A percentile compares a stretch with the other conserved stretches of the same genome.
Evolutionary conservation across 2,113 vertebrate genomes (phyloP).

Genomic region (Trichomycterus rosablanca): DNA sequence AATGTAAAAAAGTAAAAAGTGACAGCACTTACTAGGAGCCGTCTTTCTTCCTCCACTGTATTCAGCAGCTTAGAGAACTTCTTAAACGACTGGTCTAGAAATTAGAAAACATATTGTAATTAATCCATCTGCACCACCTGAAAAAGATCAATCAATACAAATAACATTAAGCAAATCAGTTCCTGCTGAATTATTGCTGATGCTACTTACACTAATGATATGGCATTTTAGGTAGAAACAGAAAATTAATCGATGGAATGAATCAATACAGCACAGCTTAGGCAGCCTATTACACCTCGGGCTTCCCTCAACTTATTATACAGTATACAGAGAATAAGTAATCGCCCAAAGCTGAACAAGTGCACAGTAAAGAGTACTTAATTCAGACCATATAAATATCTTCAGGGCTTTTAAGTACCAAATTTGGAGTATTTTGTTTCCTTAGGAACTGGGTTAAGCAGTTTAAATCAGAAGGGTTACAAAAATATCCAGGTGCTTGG

Average conservation of each 20-base stretch:
- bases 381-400: background rate
- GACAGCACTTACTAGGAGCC: conserved; percentile 82
- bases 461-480: no score
- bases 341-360: background rate
- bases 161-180: conserved; percentile 9
- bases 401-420: background rate
- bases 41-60: conserved; percentile 91
- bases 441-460: no score
- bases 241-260: background rate
- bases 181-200: conserved; percentile 14
- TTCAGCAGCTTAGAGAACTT: conserved; percentile 91
- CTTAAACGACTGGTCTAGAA: conserved; percentile 87
- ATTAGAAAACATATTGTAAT: conserved; percentile 44
- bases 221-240: no score
- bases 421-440: no score
- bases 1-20: no score
- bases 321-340: background rate
- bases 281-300: background rate
- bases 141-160: conserved; percentile 28
- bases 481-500: no score
- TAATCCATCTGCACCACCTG: conserved; percentile 3
- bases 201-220: conserved; percentile 26
- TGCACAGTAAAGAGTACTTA: background rate
- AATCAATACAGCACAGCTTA: background rate
- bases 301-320: no score